phyloP scores from a whole-genome alignment of 2,888 invertebrate genomes.

The Agonopterix heracliana region DNA sequence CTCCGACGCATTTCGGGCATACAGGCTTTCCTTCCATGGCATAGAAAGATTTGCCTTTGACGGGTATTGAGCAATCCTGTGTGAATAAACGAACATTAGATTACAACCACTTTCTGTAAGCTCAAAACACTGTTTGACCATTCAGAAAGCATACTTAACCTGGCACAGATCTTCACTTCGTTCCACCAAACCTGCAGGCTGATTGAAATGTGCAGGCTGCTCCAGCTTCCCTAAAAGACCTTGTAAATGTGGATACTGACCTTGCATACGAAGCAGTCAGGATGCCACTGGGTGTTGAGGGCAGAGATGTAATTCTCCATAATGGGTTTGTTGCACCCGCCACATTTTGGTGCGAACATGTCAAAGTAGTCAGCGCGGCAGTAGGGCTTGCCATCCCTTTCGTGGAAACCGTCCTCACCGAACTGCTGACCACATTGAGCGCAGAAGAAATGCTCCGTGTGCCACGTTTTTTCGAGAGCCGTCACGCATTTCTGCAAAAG shows the following conservation, averaged over 20 bases:
- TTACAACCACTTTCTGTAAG: conserved; percentile 25
- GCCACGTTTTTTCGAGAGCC: conserved; percentile 98
- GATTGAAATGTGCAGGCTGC: background rate
- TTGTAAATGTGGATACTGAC: conserved; percentile 77
- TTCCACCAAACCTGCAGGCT: background rate
- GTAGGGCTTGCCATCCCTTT: conserved; percentile 95
- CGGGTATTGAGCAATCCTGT: conserved; percentile 95
- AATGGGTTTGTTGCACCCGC: conserved; percentile 95
- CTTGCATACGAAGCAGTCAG: conserved; percentile 99
- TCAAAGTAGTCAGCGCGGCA: conserved; percentile 97
- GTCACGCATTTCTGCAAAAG: conserved; percentile 96
- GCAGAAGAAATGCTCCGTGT: conserved; percentile 99
- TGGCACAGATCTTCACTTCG: conserved; percentile 32
- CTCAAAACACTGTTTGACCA: conserved; percentile 20
- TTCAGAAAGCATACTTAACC: conserved; percentile 50
- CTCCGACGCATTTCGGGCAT: conserved; percentile 94
- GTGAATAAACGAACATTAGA: conserved; percentile 34
- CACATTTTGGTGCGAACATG: conserved; percentile 98
- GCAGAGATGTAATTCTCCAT: conserved; percentile 99
- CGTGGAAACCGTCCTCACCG: conserved; percentile 98
- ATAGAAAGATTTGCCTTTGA: conserved; percentile 97
- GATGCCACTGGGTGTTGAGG: conserved; percentile 98
- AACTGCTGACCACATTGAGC: conserved; percentile 98
- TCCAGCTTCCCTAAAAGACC: too few relatives aligned
- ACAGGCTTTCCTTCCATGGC: conserved; percentile 98